Evolutionary conservation across 2,113 vertebrate genomes (phyloP).

Genomic region (Cavia aperea): DNA sequence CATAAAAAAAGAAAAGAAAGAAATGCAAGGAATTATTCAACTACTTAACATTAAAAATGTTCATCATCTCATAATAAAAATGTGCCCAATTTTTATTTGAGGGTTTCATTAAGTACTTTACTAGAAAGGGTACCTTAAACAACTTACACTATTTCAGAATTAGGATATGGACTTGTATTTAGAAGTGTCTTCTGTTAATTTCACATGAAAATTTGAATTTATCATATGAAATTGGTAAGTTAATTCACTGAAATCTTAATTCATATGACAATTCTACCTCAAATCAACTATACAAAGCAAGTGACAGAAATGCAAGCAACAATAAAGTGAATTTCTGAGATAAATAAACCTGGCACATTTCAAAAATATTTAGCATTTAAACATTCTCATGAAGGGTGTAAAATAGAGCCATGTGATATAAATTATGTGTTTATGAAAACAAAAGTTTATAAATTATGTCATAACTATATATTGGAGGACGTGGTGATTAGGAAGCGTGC

Average conservation of each 20-base stretch:
- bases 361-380: constrained; percentile 1
- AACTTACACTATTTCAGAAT: neutral
- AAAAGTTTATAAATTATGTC: neutral
- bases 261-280: neutral
- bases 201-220: neutral
- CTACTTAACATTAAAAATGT: neutral
- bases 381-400: neutral
- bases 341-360: neutral
- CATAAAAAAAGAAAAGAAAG: neutral
- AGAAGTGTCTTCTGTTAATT: neutral
- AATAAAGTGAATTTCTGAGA: neutral
- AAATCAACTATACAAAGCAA: neutral
- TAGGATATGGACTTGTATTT: constrained; percentile 8
- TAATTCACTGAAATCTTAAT: constrained; percentile 25
- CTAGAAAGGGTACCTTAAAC: neutral
- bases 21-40: neutral
- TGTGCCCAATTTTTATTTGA: neutral
- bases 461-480: neutral
- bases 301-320: neutral
- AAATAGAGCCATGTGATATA: neutral
- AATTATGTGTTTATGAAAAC: neutral
- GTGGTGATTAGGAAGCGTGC: neutral
- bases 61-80: neutral
- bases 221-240: neutral
- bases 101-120: constrained; percentile 7